These are phyloP conservation scores for Hyles vespertilio DNA, from an alignment of 1,140 invertebrate genomes.

Conservation along the genomic window DNA sequence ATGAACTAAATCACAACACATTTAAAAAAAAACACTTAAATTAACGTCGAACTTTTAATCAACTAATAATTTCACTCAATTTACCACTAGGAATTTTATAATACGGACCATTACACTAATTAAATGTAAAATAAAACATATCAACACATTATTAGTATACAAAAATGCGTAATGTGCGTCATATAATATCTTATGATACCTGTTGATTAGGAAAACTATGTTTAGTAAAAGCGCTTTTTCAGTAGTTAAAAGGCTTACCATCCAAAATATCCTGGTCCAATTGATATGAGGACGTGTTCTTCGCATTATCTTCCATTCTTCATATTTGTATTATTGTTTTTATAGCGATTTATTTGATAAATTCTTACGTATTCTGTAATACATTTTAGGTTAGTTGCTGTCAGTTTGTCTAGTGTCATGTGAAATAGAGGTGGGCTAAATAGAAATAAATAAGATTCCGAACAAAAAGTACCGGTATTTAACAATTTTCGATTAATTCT, in stretches of 20 bases:
- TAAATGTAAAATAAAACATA: not conserved
- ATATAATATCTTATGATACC: conserved; percentile 30
- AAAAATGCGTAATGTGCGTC: conserved; percentile 16
- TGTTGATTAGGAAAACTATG: conserved; percentile 59
- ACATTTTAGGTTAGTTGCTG: conserved; percentile 7
- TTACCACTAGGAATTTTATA: no score
- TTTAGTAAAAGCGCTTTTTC: not conserved
- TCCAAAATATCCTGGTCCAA: conserved; percentile 67
- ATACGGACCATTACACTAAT: not conserved
- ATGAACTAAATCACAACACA: no score
- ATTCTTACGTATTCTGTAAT: conserved; percentile 8
- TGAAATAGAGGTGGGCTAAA: conserved; percentile 3
- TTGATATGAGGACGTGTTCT: conserved; percentile 60
- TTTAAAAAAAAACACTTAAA: no score
- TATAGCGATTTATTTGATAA: conserved; percentile 9
- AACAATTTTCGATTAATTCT: no score
- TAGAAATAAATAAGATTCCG: not conserved
- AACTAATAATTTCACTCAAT: no score
- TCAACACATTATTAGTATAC: conserved; percentile 5
- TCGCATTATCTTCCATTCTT: conserved; percentile 71
- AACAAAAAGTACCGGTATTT: no score
- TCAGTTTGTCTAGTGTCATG: conserved; percentile 6
- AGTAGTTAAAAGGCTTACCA: conserved; percentile 32
- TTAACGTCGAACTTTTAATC: no score
- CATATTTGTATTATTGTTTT: conserved; percentile 50